Base-by-base conservation (phyloP, 2,797 vertebrate species). In the Amniataba percoides region DNA sequence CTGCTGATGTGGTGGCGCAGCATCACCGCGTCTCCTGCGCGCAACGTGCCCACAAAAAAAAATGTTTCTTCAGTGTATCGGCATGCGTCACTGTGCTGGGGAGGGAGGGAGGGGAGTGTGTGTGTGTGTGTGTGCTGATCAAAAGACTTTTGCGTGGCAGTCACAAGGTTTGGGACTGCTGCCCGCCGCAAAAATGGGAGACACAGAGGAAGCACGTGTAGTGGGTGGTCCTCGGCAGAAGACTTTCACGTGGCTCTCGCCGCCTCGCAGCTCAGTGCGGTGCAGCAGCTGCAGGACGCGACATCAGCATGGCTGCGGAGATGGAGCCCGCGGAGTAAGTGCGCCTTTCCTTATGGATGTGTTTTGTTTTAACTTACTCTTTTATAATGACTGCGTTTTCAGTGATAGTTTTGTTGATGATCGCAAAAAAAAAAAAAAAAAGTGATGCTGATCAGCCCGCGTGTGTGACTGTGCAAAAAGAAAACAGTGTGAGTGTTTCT, bases 281-380 rank as follows among this genome's bases (percentile, higher is more conserved):
- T 81, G 89, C 85, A 1, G 87, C 91, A 90, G 7, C 81, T 51
- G 74, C 79, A 84, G 79, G 61, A 87, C 77, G 60, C 71, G 64
- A 66, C 80, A 78, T 81, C 89, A 83, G 31, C 88, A 96, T 95
- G 94, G 93, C 95, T 49, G 73, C 89, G 57, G 94, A 95, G 84
- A 94, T 95, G 92, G 95, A 96, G 74, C 94, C 94, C 48, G 86
- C 95, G 0, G 95, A 96, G 95, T 96, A 90, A 95, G 95, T 93
- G 40, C 1, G 7, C 46, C 21, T 42, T 68, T 7, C 9, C 12
- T n/a, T 18, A 25, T 15, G 0, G 5, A 19, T 7, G 31, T 21
- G n/a, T 23, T 18, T 56, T 42, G 27, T 10, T n/a, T 25, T 40
- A 31, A 31, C 3, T 31, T 31, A 31, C 5, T 31, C 27, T 31